A percentile compares a stretch with the other conserved stretches of the same genome.
Conservation (phyloP, 2,797 vertebrate species). For the Benthosema pterotum region DNA sequence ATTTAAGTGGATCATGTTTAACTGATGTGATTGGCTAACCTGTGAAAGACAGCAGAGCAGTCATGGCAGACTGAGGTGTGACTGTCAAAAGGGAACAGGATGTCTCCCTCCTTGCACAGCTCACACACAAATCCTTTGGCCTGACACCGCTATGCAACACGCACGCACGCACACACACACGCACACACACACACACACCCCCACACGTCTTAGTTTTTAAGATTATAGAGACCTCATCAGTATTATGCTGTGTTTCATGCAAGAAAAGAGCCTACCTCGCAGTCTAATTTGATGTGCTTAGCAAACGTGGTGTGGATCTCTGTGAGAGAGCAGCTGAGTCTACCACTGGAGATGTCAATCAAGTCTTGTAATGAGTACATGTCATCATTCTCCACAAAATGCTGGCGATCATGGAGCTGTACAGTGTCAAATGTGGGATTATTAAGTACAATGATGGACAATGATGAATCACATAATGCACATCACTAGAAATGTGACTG, state of each 20-base stretch:
- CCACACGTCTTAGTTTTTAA: too few relatives aligned
- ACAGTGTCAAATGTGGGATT: neutral
- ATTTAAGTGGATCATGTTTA: too few relatives aligned
- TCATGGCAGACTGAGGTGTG: conserved; percentile 94
- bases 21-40: conserved; percentile 75
- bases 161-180: neutral
- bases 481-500: neutral
- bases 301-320: conserved; percentile 97
- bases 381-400: conserved; percentile 98
- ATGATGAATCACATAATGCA: too few relatives aligned
- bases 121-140: conserved; percentile 98
- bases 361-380: conserved; percentile 98
- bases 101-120: conserved; percentile 95
- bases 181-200: neutral
- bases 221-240: neutral
- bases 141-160: conserved; percentile 87
- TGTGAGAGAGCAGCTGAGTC: conserved; percentile 91
- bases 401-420: conserved; percentile 96
- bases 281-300: conserved; percentile 98
- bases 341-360: conserved; percentile 89
- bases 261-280: conserved; percentile 83
- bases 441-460: too few relatives aligned
- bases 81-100: conserved; percentile 97
- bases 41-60: conserved; percentile 96
- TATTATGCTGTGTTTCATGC: conserved; percentile 6